A percentile compares a stretch with the other conserved stretches of the same genome.
phyloP scores from a whole-genome alignment of 2,113 vertebrate species.

The Rhipidura dahli region DNA sequence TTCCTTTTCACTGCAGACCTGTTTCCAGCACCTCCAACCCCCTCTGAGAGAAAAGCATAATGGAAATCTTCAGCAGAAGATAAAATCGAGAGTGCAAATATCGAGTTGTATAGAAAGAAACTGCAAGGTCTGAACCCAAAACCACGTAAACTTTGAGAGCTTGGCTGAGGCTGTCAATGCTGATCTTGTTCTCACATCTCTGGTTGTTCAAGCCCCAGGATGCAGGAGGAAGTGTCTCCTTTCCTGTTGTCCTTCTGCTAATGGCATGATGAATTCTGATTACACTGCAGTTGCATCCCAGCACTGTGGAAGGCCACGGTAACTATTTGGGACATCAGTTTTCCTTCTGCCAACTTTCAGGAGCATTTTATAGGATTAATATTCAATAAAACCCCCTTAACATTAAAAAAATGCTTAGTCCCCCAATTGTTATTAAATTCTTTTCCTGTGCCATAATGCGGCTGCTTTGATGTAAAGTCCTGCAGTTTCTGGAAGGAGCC shows the following conservation, averaged over 20 bases:
- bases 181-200: background rate
- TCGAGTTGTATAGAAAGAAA: background rate
- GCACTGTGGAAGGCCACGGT: background rate
- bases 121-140: background rate
- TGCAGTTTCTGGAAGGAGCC: constrained; percentile 69
- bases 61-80: constrained; percentile 7
- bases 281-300: background rate
- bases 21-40: background rate
- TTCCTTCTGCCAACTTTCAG: constrained; percentile 57
- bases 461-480: constrained; percentile 75
- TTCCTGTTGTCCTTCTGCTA: constrained; percentile 56
- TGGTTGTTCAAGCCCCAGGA: constrained; percentile 20
- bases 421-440: constrained; percentile 73
- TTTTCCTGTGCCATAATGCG: constrained; percentile 68
- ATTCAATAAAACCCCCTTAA: constrained; percentile 66
- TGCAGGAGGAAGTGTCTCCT: constrained; percentile 46
- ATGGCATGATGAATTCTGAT: constrained; percentile 36
- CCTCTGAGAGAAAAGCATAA: background rate
- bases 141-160: background rate
- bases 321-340: constrained; percentile 52
- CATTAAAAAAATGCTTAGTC: constrained; percentile 72
- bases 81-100: constrained; percentile 11
- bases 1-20: constrained; percentile 32
- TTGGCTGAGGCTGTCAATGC: background rate
- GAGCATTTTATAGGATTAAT: constrained; percentile 65